phyloP scores from a whole-genome alignment of 92 coral and sea anemone genomes.

The Porites divaricata region DNA sequence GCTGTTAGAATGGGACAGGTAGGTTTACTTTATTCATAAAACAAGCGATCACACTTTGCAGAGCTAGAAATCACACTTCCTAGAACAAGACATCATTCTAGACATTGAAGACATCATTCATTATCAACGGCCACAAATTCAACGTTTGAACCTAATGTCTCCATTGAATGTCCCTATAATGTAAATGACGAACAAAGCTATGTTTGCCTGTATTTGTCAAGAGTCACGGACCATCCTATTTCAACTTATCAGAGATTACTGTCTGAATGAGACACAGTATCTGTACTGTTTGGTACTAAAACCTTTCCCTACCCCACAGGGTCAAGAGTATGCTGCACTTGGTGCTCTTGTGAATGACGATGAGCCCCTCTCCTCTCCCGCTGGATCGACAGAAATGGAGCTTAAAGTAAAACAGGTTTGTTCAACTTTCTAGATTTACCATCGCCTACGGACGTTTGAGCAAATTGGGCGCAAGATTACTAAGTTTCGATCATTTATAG shows the following conservation, averaged over 20 bases:
- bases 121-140: too few species aligned
- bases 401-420: conserved; percentile 97
- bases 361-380: conserved; percentile 96
- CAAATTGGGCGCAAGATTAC: not conserved
- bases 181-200: too few species aligned
- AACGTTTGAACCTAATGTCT: too few species aligned
- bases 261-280: not conserved
- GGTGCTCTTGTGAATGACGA: conserved; percentile 96
- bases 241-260: too few species aligned
- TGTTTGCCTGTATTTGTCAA: too few species aligned
- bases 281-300: not conserved
- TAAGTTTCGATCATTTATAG: too few species aligned
- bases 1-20: conserved; percentile 95
- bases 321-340: conserved; percentile 89
- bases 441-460: not conserved
- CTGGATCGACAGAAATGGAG: conserved; percentile 98
- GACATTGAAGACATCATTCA: too few species aligned
- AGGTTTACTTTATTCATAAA: not conserved
- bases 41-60: too few species aligned
- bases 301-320: conserved; percentile 55
- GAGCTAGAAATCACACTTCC: too few species aligned
- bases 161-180: too few species aligned
- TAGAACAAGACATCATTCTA: too few species aligned
- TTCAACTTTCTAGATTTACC: not conserved
- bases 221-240: too few species aligned